Evolutionary conservation across 2,113 vertebrate genomes (phyloP).

Genomic region (Aphelocoma coerulescens): DNA sequence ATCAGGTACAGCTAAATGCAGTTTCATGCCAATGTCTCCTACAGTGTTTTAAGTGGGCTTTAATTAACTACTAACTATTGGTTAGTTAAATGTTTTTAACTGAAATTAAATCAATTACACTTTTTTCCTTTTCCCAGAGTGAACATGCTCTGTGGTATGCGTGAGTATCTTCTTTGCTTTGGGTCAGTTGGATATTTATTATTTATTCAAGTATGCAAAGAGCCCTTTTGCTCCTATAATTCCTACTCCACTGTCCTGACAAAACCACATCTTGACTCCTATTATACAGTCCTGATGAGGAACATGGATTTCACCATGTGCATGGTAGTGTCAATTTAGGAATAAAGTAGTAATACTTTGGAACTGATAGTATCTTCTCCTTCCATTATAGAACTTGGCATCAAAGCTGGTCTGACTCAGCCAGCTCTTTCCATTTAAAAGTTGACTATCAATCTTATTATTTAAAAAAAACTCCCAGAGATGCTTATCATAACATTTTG

Average conservation of each 20-base stretch:
- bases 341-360: neutral
- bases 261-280: neutral
- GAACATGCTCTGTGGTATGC: neutral
- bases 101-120: neutral
- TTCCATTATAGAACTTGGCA: constrained; percentile 29
- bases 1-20: neutral
- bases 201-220: neutral
- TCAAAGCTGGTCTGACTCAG: constrained; percentile 8
- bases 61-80: neutral
- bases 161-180: neutral
- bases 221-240: neutral
- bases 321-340: neutral
- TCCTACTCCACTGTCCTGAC: neutral
- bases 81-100: neutral
- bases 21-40: neutral
- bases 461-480: neutral
- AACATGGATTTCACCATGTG: neutral
- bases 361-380: neutral
- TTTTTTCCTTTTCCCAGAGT: neutral
- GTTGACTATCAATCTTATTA: neutral
- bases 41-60: neutral
- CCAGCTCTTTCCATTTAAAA: constrained; percentile 7
- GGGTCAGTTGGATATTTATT: neutral
- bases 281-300: neutral
- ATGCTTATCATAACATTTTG: neutral